Evolutionary conservation across 2,888 invertebrate species (phyloP), one percentile per base, ranked within the genome.

Genomic region (Cosmia trapezina): DNA sequence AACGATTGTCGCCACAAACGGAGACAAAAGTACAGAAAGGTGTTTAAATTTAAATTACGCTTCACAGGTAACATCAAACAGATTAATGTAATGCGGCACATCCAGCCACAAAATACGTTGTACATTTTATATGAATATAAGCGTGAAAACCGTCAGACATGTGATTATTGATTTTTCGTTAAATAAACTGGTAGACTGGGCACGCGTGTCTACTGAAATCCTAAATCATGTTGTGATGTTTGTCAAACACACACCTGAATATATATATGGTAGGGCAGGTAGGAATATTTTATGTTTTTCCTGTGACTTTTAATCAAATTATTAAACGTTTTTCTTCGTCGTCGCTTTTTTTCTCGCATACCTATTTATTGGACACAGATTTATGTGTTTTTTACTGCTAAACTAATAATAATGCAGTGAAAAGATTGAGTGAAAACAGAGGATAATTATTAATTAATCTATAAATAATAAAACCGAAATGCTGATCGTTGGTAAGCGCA

Each of bases 1-100:
- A 85, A 66, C 73, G 80, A 78, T 76, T 74, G 72, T 83, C 84
- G 80, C 84, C 84, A 63, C 73, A 74, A 84, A 82, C 66, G 61
- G 80, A 84, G 77, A 84, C 83, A 84, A 83, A 86, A 81, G 79
- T 83, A 81, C 76, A 68, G 77, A 76, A 84, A 88, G 88, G 87
- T 89, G 89, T 89, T 90, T 89, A 91, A 89, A 89, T 90, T 89
- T 87, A 89, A 89, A 91, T 90, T 87, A 88, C 87, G 85, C 86
- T 85, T 86, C 88, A 84, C 86, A 87, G 85, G 84, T 84, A 84
- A 90, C 88, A 88, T 88, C 90, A 91, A 89, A 89, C 87, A 81
- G 87, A 88, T 89, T 87, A 85, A 81, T 82, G 82, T 83, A 80
- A 80, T 80, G 80, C 72, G 81, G 80, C 70, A 79, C 80, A 83